Conservation (phyloP, 2,888 invertebrate species). For the Andrena praecox region DNA sequence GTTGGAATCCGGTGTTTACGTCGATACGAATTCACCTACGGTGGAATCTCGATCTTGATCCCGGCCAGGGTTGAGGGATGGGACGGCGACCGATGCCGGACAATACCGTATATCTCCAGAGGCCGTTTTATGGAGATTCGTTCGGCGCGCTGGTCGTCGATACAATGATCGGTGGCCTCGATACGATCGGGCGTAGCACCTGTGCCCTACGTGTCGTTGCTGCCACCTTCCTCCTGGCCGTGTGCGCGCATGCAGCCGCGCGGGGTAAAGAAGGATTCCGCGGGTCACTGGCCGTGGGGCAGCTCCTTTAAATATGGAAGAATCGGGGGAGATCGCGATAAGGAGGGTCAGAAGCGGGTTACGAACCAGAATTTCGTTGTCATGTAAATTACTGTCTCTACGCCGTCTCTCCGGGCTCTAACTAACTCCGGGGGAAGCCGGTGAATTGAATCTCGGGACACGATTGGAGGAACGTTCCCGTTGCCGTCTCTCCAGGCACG, state of each 20-base stretch:
- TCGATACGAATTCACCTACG: conserved; percentile 70
- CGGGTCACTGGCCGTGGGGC: conserved; percentile 78
- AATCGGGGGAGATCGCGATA: conserved; percentile 83
- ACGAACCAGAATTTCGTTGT: conserved; percentile 81
- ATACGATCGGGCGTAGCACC: conserved; percentile 82
- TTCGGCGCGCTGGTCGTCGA: conserved; percentile 77
- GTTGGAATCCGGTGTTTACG: conserved; percentile 77
- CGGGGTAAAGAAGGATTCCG: conserved; percentile 42
- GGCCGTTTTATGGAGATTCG: conserved; percentile 83
- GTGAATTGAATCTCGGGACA: conserved; percentile 60
- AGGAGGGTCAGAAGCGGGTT: conserved; percentile 80
- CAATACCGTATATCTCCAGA: conserved; percentile 74
- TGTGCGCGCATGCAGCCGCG: conserved; percentile 24
- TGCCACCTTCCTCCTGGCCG: conserved; percentile 56
- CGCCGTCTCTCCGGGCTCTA: conserved; percentile 66
- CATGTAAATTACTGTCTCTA: conserved; percentile 83
- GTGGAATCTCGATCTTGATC: conserved; percentile 77
- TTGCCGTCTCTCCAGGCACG: conserved; percentile 28
- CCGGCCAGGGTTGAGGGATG: conserved; percentile 70
- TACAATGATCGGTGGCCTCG: conserved; percentile 83
- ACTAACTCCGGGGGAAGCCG: conserved; percentile 61
- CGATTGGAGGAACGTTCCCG: conserved; percentile 59
- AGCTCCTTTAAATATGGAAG: conserved; percentile 83
- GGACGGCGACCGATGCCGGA: conserved; percentile 60
- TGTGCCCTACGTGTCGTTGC: conserved; percentile 81